Percentiles rank a stretch among this genome's conserved stretches.
Evolutionary conservation across 1,140 invertebrate genomes (phyloP).

Genomic region (Coboldia fuscipes): DNA sequence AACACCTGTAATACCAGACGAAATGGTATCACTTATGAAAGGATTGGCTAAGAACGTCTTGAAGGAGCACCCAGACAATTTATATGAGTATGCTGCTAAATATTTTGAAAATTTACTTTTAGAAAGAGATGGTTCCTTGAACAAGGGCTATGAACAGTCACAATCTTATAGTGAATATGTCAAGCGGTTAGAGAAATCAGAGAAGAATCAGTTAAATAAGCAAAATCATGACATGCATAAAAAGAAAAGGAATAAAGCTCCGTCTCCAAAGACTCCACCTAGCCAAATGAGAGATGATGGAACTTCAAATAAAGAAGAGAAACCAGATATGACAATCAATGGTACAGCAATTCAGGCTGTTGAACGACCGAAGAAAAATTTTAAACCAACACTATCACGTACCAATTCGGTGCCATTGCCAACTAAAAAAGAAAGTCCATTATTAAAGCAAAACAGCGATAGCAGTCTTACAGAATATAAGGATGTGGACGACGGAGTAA

Average conservation of each 20-base stretch:
- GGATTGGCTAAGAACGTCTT: slow-evolving; percentile 27
- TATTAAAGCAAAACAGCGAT: no score
- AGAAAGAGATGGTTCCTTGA: slow-evolving; percentile 10
- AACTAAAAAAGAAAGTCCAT: no score
- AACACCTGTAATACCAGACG: slow-evolving; percentile 24
- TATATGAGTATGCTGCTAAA: slow-evolving; percentile 24
- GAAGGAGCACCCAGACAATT: slow-evolving; percentile 22
- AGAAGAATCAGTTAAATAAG: not conserved
- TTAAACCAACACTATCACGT: no score
- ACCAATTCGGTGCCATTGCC: no score
- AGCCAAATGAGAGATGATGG: not conserved
- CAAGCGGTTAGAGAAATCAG: not conserved
- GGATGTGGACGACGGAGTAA: no score
- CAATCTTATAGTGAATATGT: not conserved
- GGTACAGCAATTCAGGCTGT: not conserved
- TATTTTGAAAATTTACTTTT: slow-evolving; percentile 23
- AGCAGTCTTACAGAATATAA: no score
- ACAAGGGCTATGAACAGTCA: slow-evolving; percentile 1
- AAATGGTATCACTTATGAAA: slow-evolving; percentile 26
- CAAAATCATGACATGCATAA: not conserved
- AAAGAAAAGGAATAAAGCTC: not conserved
- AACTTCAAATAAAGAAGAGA: not conserved
- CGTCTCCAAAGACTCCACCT: not conserved
- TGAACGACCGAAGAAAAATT: no score
- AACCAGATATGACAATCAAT: not conserved